Percentiles rank a stretch among this genome's conserved stretches.
phyloP scores from a whole-genome alignment of 2,797 vertebrate genomes.

The Mionectes olivaceus region DNA sequence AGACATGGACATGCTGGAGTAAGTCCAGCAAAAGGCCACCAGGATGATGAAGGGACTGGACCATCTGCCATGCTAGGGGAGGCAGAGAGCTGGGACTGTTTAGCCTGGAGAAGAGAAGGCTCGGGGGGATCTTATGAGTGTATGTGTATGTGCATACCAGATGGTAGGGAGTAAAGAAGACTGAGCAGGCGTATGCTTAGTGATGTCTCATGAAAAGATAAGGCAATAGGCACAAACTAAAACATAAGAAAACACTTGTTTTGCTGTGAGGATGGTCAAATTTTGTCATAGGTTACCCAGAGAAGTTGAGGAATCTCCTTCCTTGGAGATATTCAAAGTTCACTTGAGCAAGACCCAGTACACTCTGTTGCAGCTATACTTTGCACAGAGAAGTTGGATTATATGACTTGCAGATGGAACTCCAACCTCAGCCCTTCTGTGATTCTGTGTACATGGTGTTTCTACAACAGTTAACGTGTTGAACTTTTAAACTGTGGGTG shows the following conservation, averaged over 20 bases:
- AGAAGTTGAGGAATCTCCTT: background rate
- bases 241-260: background rate
- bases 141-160: background rate
- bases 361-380: background rate
- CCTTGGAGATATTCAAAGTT: background rate
- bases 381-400: background rate
- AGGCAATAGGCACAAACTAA: background rate
- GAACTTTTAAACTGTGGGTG: background rate
- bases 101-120: slow-evolving; percentile 17
- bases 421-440: background rate
- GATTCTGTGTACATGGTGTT: background rate
- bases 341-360: background rate
- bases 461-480: accelerated
- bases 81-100: background rate
- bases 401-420: background rate
- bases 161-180: slow-evolving; percentile 13
- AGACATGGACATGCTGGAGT: background rate
- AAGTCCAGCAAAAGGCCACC: background rate
- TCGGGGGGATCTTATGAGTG: background rate
- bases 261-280: background rate
- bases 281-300: background rate
- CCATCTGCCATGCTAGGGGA: background rate
- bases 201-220: background rate
- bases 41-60: background rate
- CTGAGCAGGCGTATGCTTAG: background rate